These are phyloP conservation scores for Arion vulgaris DNA, from an alignment of 1,140 invertebrate species.

Conservation along the genomic window DNA sequence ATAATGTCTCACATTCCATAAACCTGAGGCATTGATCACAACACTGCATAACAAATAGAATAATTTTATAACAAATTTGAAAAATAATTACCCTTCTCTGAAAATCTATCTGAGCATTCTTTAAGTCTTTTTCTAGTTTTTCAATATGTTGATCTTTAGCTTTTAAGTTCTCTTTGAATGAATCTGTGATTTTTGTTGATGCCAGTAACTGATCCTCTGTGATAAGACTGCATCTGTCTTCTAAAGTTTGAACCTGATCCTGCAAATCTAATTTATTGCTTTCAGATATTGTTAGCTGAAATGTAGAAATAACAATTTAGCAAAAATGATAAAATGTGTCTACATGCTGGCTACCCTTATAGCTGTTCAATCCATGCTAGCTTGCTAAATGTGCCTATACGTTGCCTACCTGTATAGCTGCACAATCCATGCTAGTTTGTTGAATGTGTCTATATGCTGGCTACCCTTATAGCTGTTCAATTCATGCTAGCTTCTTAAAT, in stretches of 20 bases:
- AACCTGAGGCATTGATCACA: no score
- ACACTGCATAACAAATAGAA: no score
- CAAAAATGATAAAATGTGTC: not conserved
- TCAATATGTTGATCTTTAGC: slow-evolving; percentile 25
- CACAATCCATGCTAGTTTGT: no score
- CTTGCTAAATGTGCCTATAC: no score
- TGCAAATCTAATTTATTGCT: slow-evolving; percentile 23
- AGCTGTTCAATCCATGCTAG: no score
- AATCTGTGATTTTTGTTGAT: not conserved
- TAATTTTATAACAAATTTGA: not conserved
- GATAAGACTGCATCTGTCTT: not conserved
- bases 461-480: no score
- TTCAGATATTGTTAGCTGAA: slow-evolving; percentile 13
- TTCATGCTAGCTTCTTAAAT: no score
- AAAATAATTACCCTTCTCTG: slow-evolving; percentile 11
- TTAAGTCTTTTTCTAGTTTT: slow-evolving; percentile 19
- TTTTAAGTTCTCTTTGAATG: not conserved
- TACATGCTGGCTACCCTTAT: no score
- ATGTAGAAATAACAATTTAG: not conserved
- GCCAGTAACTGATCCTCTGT: not conserved
- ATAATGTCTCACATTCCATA: no score
- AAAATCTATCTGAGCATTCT: not conserved
- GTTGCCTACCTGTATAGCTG: no score
- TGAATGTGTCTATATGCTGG: no score
- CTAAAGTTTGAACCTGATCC: slow-evolving; percentile 17